Evolutionary conservation across 2,888 invertebrate genomes (phyloP).

Genomic region (Ennomos quercinarius): DNA sequence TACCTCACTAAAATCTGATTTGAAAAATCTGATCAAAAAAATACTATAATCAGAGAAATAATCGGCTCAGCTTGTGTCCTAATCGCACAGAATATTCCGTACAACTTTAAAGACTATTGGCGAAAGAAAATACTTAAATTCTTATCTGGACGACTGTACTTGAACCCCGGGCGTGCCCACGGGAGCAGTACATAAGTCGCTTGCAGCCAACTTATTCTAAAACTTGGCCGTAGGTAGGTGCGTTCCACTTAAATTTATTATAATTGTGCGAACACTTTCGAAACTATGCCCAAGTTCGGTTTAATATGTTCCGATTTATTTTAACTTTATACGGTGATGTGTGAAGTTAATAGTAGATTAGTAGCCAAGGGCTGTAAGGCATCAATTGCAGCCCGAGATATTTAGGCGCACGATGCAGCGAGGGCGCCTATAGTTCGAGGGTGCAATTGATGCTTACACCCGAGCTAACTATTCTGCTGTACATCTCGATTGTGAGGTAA

Average conservation of each 20-base stretch:
- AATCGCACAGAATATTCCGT: too few species aligned
- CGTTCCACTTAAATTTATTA: constrained; percentile 60
- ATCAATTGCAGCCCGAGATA: too few species aligned
- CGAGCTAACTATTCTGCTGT: too few species aligned
- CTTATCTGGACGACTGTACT: constrained; percentile 34
- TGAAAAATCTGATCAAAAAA: too few species aligned
- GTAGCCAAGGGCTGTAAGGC: too few species aligned
- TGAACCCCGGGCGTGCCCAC: constrained; percentile 49
- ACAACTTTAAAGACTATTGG: background rate
- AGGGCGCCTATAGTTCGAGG: too few species aligned
- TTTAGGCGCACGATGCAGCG: too few species aligned
- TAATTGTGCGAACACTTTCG: constrained; percentile 53
- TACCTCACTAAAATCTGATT: too few species aligned
- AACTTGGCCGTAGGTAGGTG: constrained; percentile 47
- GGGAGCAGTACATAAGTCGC: constrained; percentile 57
- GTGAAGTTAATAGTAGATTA: constrained; percentile 23
- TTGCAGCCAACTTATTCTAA: constrained; percentile 58
- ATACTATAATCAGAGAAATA: too few species aligned
- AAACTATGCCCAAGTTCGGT: constrained; percentile 40
- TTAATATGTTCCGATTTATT: constrained; percentile 33
- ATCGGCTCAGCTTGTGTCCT: too few species aligned
- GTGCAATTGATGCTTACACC: too few species aligned
- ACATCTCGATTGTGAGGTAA: too few species aligned
- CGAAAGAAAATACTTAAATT: background rate
- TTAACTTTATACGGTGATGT: constrained; percentile 28